Evolutionary conservation across 2,888 invertebrate genomes (phyloP), one percentile per base, ranked within the genome.

Genomic region (Dryococelus australis): DNA sequence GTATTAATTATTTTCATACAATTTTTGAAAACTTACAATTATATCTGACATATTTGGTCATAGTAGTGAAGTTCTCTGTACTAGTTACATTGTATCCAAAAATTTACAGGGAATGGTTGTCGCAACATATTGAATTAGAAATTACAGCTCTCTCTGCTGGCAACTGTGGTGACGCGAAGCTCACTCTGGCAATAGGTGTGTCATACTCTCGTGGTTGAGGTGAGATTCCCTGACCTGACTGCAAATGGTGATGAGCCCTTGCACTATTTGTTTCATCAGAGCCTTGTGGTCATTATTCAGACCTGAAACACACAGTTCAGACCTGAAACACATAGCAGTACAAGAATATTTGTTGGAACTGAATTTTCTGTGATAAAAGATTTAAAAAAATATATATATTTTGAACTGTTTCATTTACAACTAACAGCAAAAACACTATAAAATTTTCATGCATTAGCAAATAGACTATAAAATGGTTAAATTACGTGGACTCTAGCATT

Each of bases 221-320:
- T 85, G 91, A 51, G 90, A 89, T 4, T 90, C 88, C 80, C 90
- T 90, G 8, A 91, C 90, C 86, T 94, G 92, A 0, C 94, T 91
- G 90, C 96, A 95, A 0, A 96, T 93, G 88, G 94, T 94, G 88
- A 95, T 94, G 12, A 98, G 92, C 1, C 96, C 96, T 89, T 94
- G 93, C 91, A 98, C 98, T 90, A 99, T 98, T 91, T 95, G 94
- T 89, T 95, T 95, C 96, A 98, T 98, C 53, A 98, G 88, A 0
- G 93, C 94, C 92, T 96, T 97, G 91, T 97, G 96, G 92, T 99
- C 99, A 93, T 98, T 99, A 92, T 96, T 97, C 28, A 98, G 93
- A 91, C 96, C 97, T 97, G 91, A 91, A 90, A 47, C 86, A 79
- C 80, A 51, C 10, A 53, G n/a, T 96, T 97, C 28, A 98, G 93